Base-by-base conservation (phyloP, 2,888 invertebrate genomes). In the Melangyna quadrimaculata region DNA sequence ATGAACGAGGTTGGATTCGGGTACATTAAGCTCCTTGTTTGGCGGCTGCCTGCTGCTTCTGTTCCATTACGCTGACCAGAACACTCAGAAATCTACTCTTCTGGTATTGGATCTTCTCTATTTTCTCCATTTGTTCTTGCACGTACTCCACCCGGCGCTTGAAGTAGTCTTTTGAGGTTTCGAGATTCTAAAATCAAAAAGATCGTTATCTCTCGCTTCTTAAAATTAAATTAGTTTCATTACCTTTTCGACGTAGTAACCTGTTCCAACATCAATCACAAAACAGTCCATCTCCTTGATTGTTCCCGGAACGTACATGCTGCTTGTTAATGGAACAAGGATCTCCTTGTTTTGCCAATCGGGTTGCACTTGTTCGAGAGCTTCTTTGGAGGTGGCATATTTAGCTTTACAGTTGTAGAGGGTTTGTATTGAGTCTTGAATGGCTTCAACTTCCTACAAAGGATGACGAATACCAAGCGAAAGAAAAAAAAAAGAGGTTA, bases 281-380 rank as follows among this genome's bases (percentile, higher is more conserved):
- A 98, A 98, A 91, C 96, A 96, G 71, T 97, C 95, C 37, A 96
- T 95, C 90, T 98, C 96, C 83, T 95, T 94, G 78, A 99, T 93
- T 89, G 95, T 95, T 2, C 99, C 99, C 48, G 98, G 97, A 51
- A 99, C 98, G 93, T 99, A 99, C 96, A 99, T 98, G 89, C 99
- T 99, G 89, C 97, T 97, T 14, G 99, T 98, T 14, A 99, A 93
- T 1, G 99, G 99, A 17, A 99, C 98, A 22, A 99, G 93, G 88
- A 99, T 96, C 77, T 96, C 95, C 90, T 96, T 97, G 89, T 97
- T 96, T 90, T 96, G 94, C 87, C 95, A 94, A 24, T 95, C 94
- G 0, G 96, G 94, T 55, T 94, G 95, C 75, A 98, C 94, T 92
- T 96, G 96, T 83, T 96, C 96, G 65, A 97, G 94, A 89, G 95